Evolutionary conservation across 2,797 vertebrate genomes (phyloP).

Genomic region (Pagetopsis macropterus): DNA sequence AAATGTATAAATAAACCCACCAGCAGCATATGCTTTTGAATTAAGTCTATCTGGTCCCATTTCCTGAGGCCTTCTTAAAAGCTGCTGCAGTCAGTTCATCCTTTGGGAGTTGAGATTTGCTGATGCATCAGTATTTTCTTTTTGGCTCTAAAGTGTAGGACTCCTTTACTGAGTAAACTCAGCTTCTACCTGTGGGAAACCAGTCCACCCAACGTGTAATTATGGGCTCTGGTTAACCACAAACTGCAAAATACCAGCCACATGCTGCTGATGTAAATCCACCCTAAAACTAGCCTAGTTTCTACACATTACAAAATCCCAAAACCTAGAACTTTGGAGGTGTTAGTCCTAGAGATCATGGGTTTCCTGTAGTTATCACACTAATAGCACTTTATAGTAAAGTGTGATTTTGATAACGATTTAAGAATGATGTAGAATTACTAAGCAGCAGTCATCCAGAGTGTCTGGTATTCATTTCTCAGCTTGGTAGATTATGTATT

Average conservation of each 20-base stretch:
- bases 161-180: slow-evolving; percentile 28
- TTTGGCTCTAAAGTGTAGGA: slow-evolving; percentile 25
- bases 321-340: slow-evolving; percentile 1
- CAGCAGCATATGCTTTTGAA: background rate
- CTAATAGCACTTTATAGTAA: background rate
- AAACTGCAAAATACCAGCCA: slow-evolving; percentile 25
- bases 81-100: slow-evolving; percentile 6
- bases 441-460: background rate
- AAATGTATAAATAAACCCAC: background rate
- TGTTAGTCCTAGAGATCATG: background rate
- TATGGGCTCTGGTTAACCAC: slow-evolving; percentile 55
- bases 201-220: slow-evolving; percentile 29
- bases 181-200: slow-evolving; percentile 54
- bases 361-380: background rate
- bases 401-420: background rate
- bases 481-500: slow-evolving; percentile 17
- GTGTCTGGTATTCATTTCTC: background rate
- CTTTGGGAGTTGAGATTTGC: slow-evolving; percentile 20
- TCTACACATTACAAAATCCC: slow-evolving; percentile 5
- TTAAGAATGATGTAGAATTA: background rate
- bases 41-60: background rate
- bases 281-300: slow-evolving; percentile 29
- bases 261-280: slow-evolving; percentile 28
- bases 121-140: slow-evolving; percentile 39
- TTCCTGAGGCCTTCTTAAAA: slow-evolving; percentile 6